Base-by-base conservation (phyloP, 2,113 vertebrate genomes). In the Egretta garzetta region DNA sequence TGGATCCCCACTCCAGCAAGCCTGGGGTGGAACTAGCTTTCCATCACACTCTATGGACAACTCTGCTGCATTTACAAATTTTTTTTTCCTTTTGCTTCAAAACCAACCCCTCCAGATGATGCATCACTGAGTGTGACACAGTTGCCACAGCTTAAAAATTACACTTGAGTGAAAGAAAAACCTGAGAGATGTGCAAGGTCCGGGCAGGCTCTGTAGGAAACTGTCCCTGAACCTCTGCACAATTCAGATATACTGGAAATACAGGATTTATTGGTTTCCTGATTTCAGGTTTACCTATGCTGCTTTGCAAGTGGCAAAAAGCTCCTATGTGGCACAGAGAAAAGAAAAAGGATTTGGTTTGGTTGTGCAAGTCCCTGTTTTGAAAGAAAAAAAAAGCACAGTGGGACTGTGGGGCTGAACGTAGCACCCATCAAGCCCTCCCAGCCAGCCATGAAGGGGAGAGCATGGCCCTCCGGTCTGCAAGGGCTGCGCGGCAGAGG, bases 401-500 rank as follows among this genome's bases (percentile, higher is more conserved):
- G 10, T 37, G 14, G n/a, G 24, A 26, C 56, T 28, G 24, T 32
- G 28, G 6, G 52, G 41, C 28, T 70, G 49, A 45, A 64, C 1
- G 0, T 45, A 12, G 20, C 1, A 1, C 53, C 58, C 27, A 24
- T 26, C 68, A 32, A 52, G 50, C n/a, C 39, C 43, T 67, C 23
- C 53, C 33, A 43, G 63, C 8, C 59, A 73, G 43, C 9, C 1
- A 7, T 21, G 43, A 76, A 70, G 35, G 35, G 24, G 28, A 88
- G 22, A 91, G 28, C 55, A 41, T 0, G 0, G 41, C 58, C 11
- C 15, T 39, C 13, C 1, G 1, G 9, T 55, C n/a, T 60, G 45
- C 0, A 0, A 56, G 63, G 49, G 27, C 39, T 53, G 50, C 2
- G 4, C 0, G 0, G 14, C 1, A 1, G 9, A 49, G 49, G 71